A percentile compares a stretch with the other conserved stretches of the same genome.
Evolutionary conservation across 2,113 vertebrate species (phyloP).

Genomic region (Zosterops lateralis): DNA sequence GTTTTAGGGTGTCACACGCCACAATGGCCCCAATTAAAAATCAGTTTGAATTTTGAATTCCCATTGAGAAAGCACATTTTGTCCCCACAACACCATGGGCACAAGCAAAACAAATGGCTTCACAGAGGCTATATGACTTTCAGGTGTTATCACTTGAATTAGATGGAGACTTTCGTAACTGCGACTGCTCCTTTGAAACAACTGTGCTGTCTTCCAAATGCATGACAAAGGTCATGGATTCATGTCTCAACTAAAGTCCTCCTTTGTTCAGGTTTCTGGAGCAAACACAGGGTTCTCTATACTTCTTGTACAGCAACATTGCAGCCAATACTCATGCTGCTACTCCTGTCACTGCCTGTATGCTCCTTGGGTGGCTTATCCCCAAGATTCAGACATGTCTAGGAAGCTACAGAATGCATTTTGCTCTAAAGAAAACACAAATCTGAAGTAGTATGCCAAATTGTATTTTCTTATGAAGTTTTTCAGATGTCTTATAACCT

Average conservation of each 20-base stretch:
- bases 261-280: not conserved
- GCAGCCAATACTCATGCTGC: not conserved
- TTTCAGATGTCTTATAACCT: not conserved
- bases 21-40: too few relatives aligned
- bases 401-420: not conserved
- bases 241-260: not conserved
- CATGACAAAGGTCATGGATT: not conserved
- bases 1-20: too few relatives aligned
- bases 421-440: not conserved
- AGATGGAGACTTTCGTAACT: too few relatives aligned
- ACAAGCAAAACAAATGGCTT: too few relatives aligned
- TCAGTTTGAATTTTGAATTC: too few relatives aligned
- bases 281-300: not conserved
- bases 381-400: not conserved
- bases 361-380: not conserved
- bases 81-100: too few relatives aligned
- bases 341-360: not conserved
- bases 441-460: not conserved
- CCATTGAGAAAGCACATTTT: too few relatives aligned
- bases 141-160: too few relatives aligned
- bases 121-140: too few relatives aligned
- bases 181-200: not conserved
- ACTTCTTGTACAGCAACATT: not conserved
- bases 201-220: not conserved
- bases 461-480: fast-evolving